Evolutionary conservation across 2,888 invertebrate species (phyloP).

Genomic region (Prenolepis imparis): DNA sequence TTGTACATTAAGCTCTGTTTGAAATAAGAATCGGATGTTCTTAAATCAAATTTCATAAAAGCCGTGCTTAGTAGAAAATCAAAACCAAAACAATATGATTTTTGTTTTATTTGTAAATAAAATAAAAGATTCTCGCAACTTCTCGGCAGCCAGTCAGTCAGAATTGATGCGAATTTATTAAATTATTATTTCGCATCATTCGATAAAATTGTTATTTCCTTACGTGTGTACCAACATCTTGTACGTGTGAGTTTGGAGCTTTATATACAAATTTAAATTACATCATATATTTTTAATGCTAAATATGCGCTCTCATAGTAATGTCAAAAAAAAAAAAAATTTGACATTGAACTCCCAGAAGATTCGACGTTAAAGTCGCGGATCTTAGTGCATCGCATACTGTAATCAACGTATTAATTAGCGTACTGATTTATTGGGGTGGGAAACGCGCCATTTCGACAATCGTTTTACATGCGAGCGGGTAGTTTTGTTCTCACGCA

Average conservation of each 20-base stretch:
- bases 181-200: neutral
- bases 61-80: too few relatives aligned
- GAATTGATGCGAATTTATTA: neutral
- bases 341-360: neutral
- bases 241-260: neutral
- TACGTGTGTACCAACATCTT: too few relatives aligned
- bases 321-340: neutral
- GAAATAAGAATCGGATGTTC: too few relatives aligned
- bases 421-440: conserved; percentile 28
- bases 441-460: conserved; percentile 30
- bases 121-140: too few relatives aligned
- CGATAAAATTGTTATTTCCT: neutral
- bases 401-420: conserved; percentile 49
- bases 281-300: neutral
- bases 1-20: too few relatives aligned
- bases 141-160: too few relatives aligned
- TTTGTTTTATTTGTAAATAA: too few relatives aligned
- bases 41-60: too few relatives aligned
- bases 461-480: conserved; percentile 18
- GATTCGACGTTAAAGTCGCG: conserved; percentile 18
- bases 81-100: too few relatives aligned
- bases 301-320: neutral
- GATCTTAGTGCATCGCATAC: conserved; percentile 9
- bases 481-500: conserved; percentile 37
- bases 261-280: neutral